Conservation (phyloP, 1,140 invertebrate genomes). For the Microplitis demolitor region DNA sequence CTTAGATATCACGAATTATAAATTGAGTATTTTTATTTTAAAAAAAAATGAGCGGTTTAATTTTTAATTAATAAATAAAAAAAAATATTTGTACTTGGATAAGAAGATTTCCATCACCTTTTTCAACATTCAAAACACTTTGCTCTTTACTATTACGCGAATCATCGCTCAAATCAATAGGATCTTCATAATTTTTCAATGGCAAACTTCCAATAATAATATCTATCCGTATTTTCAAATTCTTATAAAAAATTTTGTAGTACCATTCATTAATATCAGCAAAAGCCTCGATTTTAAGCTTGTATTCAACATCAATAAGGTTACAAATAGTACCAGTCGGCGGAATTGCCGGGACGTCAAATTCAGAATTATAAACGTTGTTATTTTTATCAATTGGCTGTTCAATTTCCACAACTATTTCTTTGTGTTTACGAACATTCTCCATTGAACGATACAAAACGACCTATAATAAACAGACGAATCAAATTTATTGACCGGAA, state of each 20-base stretch:
- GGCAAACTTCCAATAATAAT: constrained; percentile 45
- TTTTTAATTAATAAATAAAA: not conserved
- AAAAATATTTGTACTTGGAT: not conserved
- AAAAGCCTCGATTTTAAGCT: constrained; percentile 45
- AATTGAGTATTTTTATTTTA: no score
- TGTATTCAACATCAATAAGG: constrained; percentile 42
- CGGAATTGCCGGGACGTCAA: constrained; percentile 46
- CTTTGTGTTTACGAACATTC: constrained; percentile 47
- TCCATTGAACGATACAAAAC: constrained; percentile 42
- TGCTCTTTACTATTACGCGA: not conserved
- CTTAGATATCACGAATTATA: no score
- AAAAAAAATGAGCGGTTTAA: no score
- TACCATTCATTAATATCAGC: constrained; percentile 49
- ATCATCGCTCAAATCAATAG: constrained; percentile 25
- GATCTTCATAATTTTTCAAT: constrained; percentile 44
- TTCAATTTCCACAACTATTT: constrained; percentile 47
- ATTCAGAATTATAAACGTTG: constrained; percentile 32
- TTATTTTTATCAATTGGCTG: constrained; percentile 34
- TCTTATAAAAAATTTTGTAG: constrained; percentile 49
- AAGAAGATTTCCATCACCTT: not conserved
- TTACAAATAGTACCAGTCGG: constrained; percentile 44
- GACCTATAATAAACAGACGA: constrained; percentile 34
- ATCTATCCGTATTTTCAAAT: constrained; percentile 43
- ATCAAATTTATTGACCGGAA: not conserved
- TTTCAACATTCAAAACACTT: not conserved